These are phyloP conservation scores for Habrosyne pyritoides DNA, from an alignment of 2,888 invertebrate species.

Conservation along the genomic window DNA sequence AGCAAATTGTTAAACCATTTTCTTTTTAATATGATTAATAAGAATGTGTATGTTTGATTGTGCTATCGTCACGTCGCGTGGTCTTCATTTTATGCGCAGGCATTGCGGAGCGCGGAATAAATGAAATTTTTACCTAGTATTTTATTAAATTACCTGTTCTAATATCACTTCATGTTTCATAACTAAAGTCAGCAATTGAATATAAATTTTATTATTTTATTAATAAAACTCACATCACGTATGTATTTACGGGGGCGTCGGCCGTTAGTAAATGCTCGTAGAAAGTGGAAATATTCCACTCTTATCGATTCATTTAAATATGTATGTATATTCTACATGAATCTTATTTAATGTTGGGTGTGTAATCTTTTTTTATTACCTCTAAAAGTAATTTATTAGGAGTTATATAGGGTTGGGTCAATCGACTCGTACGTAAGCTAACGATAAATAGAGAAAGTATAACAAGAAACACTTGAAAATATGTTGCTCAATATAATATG, in stretches of 20 bases:
- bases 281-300: background rate
- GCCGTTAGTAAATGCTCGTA: background rate
- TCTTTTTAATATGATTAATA: no score
- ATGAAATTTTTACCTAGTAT: no score
- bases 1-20: no score
- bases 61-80: no score
- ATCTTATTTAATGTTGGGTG: background rate
- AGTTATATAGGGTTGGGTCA: background rate
- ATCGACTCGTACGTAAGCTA: background rate
- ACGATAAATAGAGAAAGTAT: background rate
- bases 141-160: no score
- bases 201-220: background rate
- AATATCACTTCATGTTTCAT: no score
- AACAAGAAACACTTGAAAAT: background rate
- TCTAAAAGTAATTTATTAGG: background rate
- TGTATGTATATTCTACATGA: background rate
- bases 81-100: no score
- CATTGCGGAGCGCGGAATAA: no score
- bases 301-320: slow-evolving; percentile 1
- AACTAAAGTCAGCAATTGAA: no score
- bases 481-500: background rate
- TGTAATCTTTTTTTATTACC: background rate
- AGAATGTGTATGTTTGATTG: no score
- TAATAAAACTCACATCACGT: background rate
- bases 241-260: background rate